A percentile compares a stretch with the other conserved stretches of the same genome.
These are phyloP conservation scores for Acrocyrtus sp. DNA, from an alignment of 2,888 invertebrate genomes.

Conservation along the genomic window DNA sequence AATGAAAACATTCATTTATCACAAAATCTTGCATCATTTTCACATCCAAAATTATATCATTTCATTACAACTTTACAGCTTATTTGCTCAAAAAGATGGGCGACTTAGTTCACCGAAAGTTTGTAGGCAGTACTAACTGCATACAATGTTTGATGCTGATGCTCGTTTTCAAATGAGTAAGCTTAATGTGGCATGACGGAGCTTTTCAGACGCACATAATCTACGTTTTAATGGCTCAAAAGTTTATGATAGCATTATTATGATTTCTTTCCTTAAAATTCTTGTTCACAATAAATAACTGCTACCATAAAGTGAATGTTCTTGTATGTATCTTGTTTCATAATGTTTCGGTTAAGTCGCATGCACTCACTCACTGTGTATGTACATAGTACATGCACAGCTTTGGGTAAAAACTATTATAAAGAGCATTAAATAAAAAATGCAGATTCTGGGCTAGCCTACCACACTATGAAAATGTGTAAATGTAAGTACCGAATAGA, in stretches of 20 bases:
- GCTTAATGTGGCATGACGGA: constrained; percentile 40
- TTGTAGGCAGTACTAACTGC: no score
- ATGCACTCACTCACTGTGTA: no score
- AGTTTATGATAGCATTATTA: constrained; percentile 14
- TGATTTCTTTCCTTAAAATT: no score
- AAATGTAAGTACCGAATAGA: no score
- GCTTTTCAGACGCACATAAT: constrained; percentile 20
- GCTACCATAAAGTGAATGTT: no score
- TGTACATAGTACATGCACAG: no score
- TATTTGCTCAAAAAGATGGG: constrained; percentile 31
- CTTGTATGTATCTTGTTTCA: no score
- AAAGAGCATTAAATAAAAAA: no score
- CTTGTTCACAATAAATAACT: no score
- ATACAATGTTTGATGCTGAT: constrained; percentile 4
- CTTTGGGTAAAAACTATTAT: no score
- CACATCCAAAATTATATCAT: constrained; percentile 1
- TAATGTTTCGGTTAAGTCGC: no score
- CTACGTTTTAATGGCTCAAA: constrained; percentile 34
- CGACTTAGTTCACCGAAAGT: no score
- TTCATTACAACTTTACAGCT: constrained; percentile 11
- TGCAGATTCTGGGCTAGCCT: neutral
- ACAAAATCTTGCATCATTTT: constrained; percentile 19
- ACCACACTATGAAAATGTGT: constrained; percentile 2
- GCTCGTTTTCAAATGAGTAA: constrained; percentile 22
- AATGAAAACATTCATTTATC: constrained; percentile 34